phyloP scores from a whole-genome alignment of 2,888 invertebrate species.

The Anthophora plumipes region DNA sequence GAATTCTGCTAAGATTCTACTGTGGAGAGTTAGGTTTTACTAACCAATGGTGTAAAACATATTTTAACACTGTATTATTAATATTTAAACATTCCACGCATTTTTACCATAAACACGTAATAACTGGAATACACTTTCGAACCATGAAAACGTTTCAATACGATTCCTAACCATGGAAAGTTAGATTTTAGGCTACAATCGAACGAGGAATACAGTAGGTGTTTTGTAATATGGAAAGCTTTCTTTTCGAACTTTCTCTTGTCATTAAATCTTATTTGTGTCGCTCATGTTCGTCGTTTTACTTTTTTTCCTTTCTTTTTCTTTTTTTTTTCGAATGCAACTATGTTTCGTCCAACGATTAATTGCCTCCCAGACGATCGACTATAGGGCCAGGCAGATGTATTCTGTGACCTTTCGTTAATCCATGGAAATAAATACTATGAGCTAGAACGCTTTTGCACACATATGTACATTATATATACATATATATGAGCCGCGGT shows the following conservation, averaged over 20 bases:
- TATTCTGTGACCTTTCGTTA: constrained; percentile 40
- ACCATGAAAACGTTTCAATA: no score
- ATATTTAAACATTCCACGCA: no score
- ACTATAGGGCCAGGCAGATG: background rate
- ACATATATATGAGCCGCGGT: background rate
- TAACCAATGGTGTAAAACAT: no score
- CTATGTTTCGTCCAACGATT: constrained; percentile 7
- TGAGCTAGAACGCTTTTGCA: background rate
- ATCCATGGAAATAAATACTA: constrained; percentile 46
- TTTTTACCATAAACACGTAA: no score
- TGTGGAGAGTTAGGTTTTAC: no score
- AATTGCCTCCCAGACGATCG: constrained; percentile 16
- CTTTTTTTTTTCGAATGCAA: background rate
- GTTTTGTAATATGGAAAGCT: background rate
- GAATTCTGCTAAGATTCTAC: no score
- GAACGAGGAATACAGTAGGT: background rate
- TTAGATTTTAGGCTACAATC: background rate
- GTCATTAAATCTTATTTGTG: background rate
- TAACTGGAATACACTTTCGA: no score
- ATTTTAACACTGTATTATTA: no score
- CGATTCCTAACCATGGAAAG: no score
- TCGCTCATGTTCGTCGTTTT: background rate
- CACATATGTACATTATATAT: background rate
- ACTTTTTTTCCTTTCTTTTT: no score
- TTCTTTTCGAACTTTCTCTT: background rate